These are phyloP conservation scores for Podarcis muralis DNA, from an alignment of 2,113 vertebrate species.

Conservation along the genomic window DNA sequence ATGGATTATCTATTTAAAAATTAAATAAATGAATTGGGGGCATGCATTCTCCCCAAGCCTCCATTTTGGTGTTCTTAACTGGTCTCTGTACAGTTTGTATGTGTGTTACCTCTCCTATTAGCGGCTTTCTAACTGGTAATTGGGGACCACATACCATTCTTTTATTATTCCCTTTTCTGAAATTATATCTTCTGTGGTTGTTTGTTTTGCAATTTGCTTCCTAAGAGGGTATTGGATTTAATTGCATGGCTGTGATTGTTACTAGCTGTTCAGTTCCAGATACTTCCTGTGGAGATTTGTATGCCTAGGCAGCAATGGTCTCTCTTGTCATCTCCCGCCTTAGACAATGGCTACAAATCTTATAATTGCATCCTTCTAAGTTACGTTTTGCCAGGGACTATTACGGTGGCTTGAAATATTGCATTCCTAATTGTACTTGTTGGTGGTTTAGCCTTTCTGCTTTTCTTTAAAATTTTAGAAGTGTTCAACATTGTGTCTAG, in stretches of 20 bases:
- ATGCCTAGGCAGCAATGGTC: neutral
- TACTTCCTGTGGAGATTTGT: neutral
- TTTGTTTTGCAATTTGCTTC: constrained; percentile 6
- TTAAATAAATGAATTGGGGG: neutral
- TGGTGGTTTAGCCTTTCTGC: neutral
- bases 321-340: neutral
- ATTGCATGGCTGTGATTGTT: neutral
- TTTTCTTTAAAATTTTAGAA: neutral
- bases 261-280: neutral
- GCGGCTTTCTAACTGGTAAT: neutral
- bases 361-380: neutral
- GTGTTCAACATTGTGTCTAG: neutral
- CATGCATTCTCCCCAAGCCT: neutral
- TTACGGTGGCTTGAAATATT: neutral
- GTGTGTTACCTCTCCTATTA: neutral
- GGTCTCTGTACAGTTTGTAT: neutral
- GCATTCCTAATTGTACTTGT: neutral
- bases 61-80: neutral
- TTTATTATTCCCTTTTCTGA: constrained; percentile 1
- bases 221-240: neutral
- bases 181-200: neutral
- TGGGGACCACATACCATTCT: neutral
- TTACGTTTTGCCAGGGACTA: neutral
- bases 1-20: neutral
- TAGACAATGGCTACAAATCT: neutral